Conservation (phyloP, 2,888 invertebrate species). For the Mystacides longicornis region DNA sequence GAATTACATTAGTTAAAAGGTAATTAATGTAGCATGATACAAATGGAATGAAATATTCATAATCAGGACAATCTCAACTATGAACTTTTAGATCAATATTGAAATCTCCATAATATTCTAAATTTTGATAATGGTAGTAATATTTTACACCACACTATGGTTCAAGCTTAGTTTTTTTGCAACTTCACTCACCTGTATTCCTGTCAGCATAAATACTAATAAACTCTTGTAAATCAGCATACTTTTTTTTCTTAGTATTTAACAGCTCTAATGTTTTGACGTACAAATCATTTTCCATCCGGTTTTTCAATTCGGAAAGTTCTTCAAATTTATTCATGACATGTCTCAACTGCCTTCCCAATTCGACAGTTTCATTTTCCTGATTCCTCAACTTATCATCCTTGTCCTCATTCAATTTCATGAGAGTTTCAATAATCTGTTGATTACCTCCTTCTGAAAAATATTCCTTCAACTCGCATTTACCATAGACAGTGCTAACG, state of each 20-base stretch:
- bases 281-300: conserved; percentile 22
- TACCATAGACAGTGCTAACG: conserved; percentile 15
- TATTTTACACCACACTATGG: too few species aligned
- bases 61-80: too few species aligned
- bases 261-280: conserved; percentile 18
- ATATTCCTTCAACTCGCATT: conserved; percentile 13
- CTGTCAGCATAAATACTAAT: conserved; percentile 8
- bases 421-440: conserved; percentile 13
- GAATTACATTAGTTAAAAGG: too few species aligned
- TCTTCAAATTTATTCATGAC: conserved; percentile 11
- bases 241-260: conserved; percentile 19
- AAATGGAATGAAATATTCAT: too few species aligned
- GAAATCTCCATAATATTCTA: too few species aligned
- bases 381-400: conserved; percentile 14
- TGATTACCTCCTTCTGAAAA: conserved; percentile 14
- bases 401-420: conserved; percentile 9
- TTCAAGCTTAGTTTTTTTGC: too few species aligned
- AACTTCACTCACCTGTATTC: too few species aligned
- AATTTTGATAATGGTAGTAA: too few species aligned
- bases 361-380: conserved; percentile 14
- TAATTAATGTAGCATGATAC: too few species aligned
- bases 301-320: conserved; percentile 12
- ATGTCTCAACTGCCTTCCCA: conserved; percentile 7
- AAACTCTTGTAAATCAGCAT: conserved; percentile 17
- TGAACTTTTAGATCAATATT: too few species aligned